These are phyloP conservation scores for Leiothrix lutea DNA, from an alignment of 2,113 vertebrate species.

Conservation along the genomic window DNA sequence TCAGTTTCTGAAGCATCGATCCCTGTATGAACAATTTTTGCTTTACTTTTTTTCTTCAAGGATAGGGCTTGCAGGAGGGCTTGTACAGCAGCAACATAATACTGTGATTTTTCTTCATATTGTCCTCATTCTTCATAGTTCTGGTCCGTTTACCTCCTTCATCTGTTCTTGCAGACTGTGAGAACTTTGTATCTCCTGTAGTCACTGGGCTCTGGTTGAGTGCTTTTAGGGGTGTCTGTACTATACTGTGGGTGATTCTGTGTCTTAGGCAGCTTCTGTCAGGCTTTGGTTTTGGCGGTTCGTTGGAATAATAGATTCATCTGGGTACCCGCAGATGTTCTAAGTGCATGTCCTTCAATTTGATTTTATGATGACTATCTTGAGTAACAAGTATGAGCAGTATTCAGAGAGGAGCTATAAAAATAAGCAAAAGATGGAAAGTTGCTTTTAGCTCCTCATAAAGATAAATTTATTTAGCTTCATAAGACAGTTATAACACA, in stretches of 20 bases:
- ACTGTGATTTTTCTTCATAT: neutral
- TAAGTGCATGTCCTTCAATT: neutral
- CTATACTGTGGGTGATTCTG: neutral
- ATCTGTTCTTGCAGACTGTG: neutral
- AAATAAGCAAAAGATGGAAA: neutral
- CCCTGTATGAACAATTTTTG: neutral
- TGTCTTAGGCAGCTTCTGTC: neutral
- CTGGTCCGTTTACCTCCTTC: neutral
- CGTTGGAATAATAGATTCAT: neutral
- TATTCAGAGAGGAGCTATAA: neutral
- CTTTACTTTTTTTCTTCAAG: neutral
- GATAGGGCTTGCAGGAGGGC: neutral
- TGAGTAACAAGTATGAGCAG: accelerated
- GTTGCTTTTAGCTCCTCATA: neutral
- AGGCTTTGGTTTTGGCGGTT: neutral
- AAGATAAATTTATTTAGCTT: neutral
- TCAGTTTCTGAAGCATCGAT: neutral
- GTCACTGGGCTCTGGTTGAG: neutral
- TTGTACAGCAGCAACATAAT: neutral
- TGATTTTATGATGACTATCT: neutral
- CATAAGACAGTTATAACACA: neutral
- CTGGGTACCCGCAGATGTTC: neutral
- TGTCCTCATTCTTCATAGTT: neutral
- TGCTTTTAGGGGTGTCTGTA: neutral
- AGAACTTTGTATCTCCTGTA: neutral